Percentiles rank a stretch among this genome's conserved stretches.
These are phyloP conservation scores for Acanthiza pusilla DNA, from an alignment of 2,797 vertebrate species.

Conservation along the genomic window DNA sequence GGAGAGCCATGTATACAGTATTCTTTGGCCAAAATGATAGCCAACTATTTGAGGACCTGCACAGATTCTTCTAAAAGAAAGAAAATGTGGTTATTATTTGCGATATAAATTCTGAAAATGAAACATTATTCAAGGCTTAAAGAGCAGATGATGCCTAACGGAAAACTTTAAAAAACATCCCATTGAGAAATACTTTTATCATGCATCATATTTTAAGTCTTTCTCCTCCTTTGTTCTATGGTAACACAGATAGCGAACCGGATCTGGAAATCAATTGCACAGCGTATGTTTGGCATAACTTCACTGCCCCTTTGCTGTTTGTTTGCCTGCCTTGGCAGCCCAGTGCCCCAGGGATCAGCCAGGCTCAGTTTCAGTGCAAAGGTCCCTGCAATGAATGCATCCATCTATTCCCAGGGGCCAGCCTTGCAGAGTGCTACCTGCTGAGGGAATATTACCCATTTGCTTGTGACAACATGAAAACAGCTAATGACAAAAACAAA, in stretches of 20 bases:
- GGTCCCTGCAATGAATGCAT: not conserved
- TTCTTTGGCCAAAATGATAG: not conserved
- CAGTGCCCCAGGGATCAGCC: not conserved
- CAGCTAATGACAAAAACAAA: slow-evolving; percentile 45
- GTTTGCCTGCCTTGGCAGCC: not conserved
- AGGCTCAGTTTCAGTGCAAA: not conserved
- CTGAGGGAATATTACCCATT: slow-evolving; percentile 19
- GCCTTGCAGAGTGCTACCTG: slow-evolving; percentile 13
- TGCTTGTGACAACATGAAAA: slow-evolving; percentile 41
- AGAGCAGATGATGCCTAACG: not conserved
- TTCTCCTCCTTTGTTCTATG: slow-evolving; percentile 32
- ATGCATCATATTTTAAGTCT: slow-evolving; percentile 21
- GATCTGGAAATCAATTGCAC: not conserved
- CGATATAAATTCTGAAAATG: slow-evolving; percentile 15
- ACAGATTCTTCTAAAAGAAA: slow-evolving; percentile 1
- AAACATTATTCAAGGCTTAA: not conserved
- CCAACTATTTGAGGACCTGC: slow-evolving; percentile 4
- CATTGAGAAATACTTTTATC: slow-evolving; percentile 16
- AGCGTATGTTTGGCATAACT: not conserved
- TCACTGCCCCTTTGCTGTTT: not conserved
- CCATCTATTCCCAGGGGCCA: not conserved
- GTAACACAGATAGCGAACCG: not conserved
- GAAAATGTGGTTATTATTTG: slow-evolving; percentile 45
- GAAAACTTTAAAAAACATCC: not conserved
- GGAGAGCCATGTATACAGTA: not conserved